phyloP scores from a whole-genome alignment of 2,888 invertebrate genomes.

The Idaea aversata region DNA sequence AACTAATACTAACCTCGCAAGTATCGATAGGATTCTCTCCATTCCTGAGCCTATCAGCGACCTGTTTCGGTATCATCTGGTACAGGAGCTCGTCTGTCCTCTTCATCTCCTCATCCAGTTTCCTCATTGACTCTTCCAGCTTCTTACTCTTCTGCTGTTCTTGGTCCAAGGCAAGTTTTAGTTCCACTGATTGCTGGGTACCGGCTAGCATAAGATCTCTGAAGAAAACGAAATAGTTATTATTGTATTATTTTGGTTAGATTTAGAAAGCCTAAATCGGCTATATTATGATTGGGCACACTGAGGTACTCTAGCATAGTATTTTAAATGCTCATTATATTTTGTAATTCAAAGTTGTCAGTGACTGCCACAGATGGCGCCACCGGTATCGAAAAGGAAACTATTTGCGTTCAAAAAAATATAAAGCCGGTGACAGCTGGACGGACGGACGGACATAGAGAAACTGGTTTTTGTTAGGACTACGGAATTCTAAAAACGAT shows the following conservation, averaged over 20 bases:
- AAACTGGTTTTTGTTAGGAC: too few relatives aligned
- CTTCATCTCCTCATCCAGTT: constrained; percentile 97
- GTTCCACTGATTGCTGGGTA: constrained; percentile 97
- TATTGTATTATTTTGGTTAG: background rate
- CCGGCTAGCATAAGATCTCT: constrained; percentile 97
- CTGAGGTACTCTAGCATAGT: too few relatives aligned
- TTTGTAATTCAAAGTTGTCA: too few relatives aligned
- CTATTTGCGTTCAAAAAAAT: too few relatives aligned
- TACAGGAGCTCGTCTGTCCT: constrained; percentile 97
- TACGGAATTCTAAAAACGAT: too few relatives aligned
- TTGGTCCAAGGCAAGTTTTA: constrained; percentile 96
- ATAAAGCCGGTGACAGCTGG: too few relatives aligned
- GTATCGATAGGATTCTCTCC: constrained; percentile 98
- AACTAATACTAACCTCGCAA: constrained; percentile 88
- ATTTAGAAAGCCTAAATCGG: too few relatives aligned
- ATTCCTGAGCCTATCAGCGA: constrained; percentile 94
- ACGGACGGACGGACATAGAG: too few relatives aligned
- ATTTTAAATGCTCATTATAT: too few relatives aligned
- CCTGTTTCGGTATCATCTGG: constrained; percentile 99
- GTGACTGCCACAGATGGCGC: too few relatives aligned
- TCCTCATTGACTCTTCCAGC: constrained; percentile 96
- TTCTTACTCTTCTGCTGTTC: constrained; percentile 98
- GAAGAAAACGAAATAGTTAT: constrained; percentile 20
- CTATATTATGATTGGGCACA: too few relatives aligned
- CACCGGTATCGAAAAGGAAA: too few relatives aligned